A percentile compares a stretch with the other conserved stretches of the same genome.
These are phyloP conservation scores for Aporophyla nigra DNA, from an alignment of 2,888 invertebrate genomes.

Conservation along the genomic window DNA sequence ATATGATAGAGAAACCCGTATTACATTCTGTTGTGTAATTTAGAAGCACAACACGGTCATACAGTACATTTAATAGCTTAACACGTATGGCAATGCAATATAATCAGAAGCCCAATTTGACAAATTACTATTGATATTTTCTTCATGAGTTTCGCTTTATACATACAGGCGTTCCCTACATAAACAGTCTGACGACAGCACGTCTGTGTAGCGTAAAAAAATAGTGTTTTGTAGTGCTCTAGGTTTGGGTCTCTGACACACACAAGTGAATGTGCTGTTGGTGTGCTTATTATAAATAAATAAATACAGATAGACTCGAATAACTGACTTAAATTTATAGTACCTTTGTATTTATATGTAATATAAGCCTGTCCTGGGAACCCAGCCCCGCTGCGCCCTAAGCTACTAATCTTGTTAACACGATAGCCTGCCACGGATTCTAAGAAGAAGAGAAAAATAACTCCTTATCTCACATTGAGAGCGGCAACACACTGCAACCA, in stretches of 20 bases:
- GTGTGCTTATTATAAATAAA: too few relatives aligned
- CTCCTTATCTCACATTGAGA: background rate
- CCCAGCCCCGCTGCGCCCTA: background rate
- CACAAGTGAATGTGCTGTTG: too few relatives aligned
- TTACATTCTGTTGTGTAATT: background rate
- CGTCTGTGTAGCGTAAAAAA: too few relatives aligned
- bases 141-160: too few relatives aligned
- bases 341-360: slow-evolving; percentile 1
- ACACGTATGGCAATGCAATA: too few relatives aligned
- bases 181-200: too few relatives aligned
- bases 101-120: too few relatives aligned
- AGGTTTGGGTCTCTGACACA: too few relatives aligned
- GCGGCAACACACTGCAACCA: slow-evolving; percentile 4
- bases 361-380: background rate
- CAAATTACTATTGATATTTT: too few relatives aligned
- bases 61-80: too few relatives aligned
- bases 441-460: slow-evolving; percentile 4
- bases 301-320: background rate
- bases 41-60: background rate
- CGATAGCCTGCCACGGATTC: background rate
- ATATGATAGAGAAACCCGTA: background rate
- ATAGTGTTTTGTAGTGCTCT: too few relatives aligned
- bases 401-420: background rate
- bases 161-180: too few relatives aligned
- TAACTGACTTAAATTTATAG: background rate